A percentile compares a stretch with the other conserved stretches of the same genome.
These are phyloP conservation scores for Cyprinodon variegatus DNA, from an alignment of 2,113 vertebrate genomes.

Conservation along the genomic window DNA sequence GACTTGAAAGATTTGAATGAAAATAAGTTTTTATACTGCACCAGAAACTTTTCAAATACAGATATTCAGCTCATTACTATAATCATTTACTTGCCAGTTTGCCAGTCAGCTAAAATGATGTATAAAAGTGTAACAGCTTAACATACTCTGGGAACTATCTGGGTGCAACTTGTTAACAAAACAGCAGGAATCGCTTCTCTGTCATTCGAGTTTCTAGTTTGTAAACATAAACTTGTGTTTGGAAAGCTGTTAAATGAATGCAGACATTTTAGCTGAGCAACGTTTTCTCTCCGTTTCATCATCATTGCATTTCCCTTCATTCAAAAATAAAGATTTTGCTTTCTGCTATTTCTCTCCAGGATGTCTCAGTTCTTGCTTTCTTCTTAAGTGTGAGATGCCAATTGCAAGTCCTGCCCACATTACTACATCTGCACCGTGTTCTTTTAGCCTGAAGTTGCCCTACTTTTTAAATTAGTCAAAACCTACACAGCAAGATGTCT, in stretches of 20 bases:
- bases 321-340: slow-evolving; percentile 3
- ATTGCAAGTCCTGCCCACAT: slow-evolving; percentile 4
- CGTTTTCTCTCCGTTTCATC: neutral
- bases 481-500: slow-evolving; percentile 4
- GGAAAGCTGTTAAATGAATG: slow-evolving; percentile 3
- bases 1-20: neutral
- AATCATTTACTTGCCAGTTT: slow-evolving; percentile 8
- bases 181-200: slow-evolving; percentile 7
- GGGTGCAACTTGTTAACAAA: slow-evolving; percentile 33
- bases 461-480: slow-evolving; percentile 25
- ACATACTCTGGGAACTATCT: slow-evolving; percentile 33
- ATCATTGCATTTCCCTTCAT: neutral
- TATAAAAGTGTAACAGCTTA: slow-evolving; percentile 16
- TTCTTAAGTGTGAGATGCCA: neutral
- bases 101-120: slow-evolving; percentile 16
- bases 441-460: slow-evolving; percentile 12
- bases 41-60: neutral
- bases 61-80: neutral
- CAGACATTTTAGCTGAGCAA: neutral
- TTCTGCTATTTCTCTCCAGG: neutral
- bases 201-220: slow-evolving; percentile 8
- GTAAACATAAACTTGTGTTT: slow-evolving; percentile 4
- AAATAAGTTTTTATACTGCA: neutral
- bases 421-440: neutral
- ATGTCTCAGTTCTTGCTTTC: slow-evolving; percentile 1